These are phyloP conservation scores for Drosophila kanekoi DNA, from an alignment of 2,888 invertebrate genomes.

Conservation along the genomic window DNA sequence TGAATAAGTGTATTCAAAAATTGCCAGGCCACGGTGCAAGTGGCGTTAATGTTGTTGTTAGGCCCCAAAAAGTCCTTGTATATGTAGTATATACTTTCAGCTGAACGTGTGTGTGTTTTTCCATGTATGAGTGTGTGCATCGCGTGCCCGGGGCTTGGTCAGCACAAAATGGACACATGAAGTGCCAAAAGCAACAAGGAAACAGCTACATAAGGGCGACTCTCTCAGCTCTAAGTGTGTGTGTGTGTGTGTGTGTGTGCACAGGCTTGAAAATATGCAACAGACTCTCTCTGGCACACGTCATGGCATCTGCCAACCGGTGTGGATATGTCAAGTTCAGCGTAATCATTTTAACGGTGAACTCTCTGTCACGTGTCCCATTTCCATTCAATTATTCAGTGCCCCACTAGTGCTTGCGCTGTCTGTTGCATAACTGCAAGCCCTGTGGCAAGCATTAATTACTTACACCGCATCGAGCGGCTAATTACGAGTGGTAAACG, in stretches of 20 bases:
- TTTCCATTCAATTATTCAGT: slow-evolving; percentile 48
- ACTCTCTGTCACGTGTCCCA: slow-evolving; percentile 22
- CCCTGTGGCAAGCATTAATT: slow-evolving; percentile 40
- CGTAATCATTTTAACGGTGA: slow-evolving; percentile 50
- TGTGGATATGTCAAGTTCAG: slow-evolving; percentile 50
- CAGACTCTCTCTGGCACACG: slow-evolving; percentile 1
- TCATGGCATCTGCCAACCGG: slow-evolving; percentile 2
- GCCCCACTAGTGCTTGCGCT: slow-evolving; percentile 7
- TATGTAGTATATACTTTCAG: slow-evolving; percentile 11
- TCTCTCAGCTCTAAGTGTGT: background rate
- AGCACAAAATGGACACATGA: slow-evolving; percentile 52
- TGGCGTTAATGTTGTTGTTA: slow-evolving; percentile 10
- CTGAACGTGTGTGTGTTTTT: background rate
- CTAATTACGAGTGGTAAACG: slow-evolving; percentile 61
- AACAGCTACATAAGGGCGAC: slow-evolving; percentile 6
- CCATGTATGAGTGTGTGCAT: slow-evolving; percentile 43
- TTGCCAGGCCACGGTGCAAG: slow-evolving; percentile 22
- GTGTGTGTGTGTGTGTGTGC: slow-evolving; percentile 1
- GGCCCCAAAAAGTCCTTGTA: slow-evolving; percentile 13
- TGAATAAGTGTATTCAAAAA: slow-evolving; percentile 59
- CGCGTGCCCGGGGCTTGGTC: slow-evolving; percentile 50
- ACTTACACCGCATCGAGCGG: slow-evolving; percentile 39
- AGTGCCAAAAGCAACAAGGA: slow-evolving; percentile 47
- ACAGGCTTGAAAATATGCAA: slow-evolving; percentile 37
- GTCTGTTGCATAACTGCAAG: slow-evolving; percentile 35